These are phyloP conservation scores for Scarus forsteni DNA, from an alignment of 2,797 vertebrate species.

Conservation along the genomic window DNA sequence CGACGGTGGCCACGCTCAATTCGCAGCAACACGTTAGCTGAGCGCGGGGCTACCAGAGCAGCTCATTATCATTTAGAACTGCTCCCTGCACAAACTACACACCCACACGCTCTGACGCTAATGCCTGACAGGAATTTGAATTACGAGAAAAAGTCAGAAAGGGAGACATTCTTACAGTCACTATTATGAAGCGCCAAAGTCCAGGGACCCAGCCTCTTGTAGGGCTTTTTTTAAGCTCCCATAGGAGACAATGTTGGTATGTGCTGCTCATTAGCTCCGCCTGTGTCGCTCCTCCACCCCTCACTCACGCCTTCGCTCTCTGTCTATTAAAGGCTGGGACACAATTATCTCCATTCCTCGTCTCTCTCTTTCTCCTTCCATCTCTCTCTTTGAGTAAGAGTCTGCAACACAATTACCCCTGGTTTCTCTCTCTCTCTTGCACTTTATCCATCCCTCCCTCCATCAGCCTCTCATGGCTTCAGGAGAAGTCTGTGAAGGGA, in stretches of 20 bases:
- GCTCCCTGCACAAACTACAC: conserved; percentile 65
- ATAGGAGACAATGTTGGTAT: conserved; percentile 69
- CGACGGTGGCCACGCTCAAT: conserved; percentile 48
- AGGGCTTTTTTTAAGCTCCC: conserved; percentile 55
- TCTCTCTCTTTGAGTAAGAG: conserved; percentile 74
- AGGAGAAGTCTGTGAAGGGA: conserved; percentile 78
- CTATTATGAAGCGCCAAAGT: conserved; percentile 58
- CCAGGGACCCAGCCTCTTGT: conserved; percentile 46
- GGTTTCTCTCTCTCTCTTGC: conserved; percentile 50
- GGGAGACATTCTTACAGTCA: conserved; percentile 57
- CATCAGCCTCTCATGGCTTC: conserved; percentile 71
- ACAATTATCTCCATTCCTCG: conserved; percentile 73
- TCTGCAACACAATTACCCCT: conserved; percentile 76
- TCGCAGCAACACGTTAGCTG: conserved; percentile 38
- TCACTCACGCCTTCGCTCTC: conserved; percentile 65
- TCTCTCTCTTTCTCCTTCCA: conserved; percentile 62
- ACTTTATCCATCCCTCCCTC: conserved; percentile 53
- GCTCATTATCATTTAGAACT: conserved; percentile 74
- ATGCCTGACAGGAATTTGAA: conserved; percentile 73
- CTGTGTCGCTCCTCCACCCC: conserved; percentile 65
- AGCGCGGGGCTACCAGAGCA: conserved; percentile 40
- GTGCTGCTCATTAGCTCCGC: conserved; percentile 75
- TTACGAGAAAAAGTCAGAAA: conserved; percentile 54
- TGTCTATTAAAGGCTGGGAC: conserved; percentile 75
- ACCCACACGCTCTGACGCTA: conserved; percentile 58